Conservation (phyloP, 2,113 vertebrate species). For the Sceloporus undulatus region DNA sequence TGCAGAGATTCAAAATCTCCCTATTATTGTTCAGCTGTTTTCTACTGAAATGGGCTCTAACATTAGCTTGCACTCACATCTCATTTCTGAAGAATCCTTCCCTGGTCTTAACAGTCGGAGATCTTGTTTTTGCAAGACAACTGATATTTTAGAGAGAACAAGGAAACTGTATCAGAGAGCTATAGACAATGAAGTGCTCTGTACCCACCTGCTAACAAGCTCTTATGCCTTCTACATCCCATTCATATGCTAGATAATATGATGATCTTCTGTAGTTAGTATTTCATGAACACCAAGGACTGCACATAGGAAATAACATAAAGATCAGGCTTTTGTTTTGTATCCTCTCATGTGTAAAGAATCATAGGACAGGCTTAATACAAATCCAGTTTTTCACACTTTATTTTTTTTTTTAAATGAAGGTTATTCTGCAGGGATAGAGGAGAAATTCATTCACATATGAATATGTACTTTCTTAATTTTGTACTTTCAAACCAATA, state of each 20-base stretch:
- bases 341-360: neutral
- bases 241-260: neutral
- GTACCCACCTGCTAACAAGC: neutral
- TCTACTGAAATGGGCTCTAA: neutral
- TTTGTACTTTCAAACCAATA: too few relatives aligned
- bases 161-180: neutral
- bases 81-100: neutral
- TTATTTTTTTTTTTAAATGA: too few relatives aligned
- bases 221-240: neutral
- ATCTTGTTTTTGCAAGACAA: conserved; percentile 1
- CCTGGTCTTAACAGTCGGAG: neutral
- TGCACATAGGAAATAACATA: too few relatives aligned
- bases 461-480: too few relatives aligned
- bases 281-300: neutral
- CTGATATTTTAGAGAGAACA: neutral
- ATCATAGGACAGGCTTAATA: too few relatives aligned
- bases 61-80: neutral
- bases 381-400: too few relatives aligned
- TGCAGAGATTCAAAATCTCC: conserved; percentile 3
- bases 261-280: neutral
- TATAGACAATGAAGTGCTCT: neutral
- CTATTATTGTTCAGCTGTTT: neutral
- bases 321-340: neutral
- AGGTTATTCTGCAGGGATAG: too few relatives aligned
- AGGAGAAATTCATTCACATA: too few relatives aligned